phyloP scores from a whole-genome alignment of 1,140 invertebrate genomes.

The Ostrea denselamellosa region DNA sequence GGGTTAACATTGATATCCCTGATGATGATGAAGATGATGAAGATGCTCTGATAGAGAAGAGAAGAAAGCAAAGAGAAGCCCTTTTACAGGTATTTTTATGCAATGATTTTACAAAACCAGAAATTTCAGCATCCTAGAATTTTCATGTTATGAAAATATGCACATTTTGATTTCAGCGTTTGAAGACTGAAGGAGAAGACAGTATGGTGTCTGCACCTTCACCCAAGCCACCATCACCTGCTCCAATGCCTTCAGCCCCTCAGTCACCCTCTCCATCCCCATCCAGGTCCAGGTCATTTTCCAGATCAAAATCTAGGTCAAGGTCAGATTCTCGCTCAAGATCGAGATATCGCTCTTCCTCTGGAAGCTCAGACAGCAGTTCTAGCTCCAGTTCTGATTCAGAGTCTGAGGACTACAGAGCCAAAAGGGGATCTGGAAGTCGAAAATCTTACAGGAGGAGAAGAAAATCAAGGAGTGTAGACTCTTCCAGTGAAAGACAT shows the following conservation, averaged over 20 bases:
- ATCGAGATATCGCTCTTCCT: conserved; percentile 13
- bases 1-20: conserved; percentile 71
- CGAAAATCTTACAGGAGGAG: not conserved
- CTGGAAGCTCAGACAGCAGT: conserved; percentile 34
- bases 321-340: conserved; percentile 14
- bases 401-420: not conserved
- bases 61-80: conserved; percentile 93
- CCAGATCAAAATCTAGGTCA: conserved; percentile 39
- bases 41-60: conserved; percentile 93
- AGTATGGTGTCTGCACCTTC: not conserved
- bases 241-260: conserved; percentile 37
- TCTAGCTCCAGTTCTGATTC: conserved; percentile 33
- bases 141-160: not conserved
- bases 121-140: not conserved
- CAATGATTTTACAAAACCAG: not conserved
- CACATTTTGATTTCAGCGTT: not conserved
- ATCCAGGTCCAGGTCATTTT: conserved; percentile 22
- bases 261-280: conserved; percentile 32
- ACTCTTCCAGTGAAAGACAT: not conserved
- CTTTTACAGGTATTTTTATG: conserved; percentile 81
- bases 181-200: conserved; percentile 34
- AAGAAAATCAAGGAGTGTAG: conserved; percentile 10
- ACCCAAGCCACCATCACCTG: conserved; percentile 19
- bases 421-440: not conserved
- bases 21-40: conserved; percentile 95